Conservation (phyloP, 2,888 invertebrate species). For the Blera fallax region DNA sequence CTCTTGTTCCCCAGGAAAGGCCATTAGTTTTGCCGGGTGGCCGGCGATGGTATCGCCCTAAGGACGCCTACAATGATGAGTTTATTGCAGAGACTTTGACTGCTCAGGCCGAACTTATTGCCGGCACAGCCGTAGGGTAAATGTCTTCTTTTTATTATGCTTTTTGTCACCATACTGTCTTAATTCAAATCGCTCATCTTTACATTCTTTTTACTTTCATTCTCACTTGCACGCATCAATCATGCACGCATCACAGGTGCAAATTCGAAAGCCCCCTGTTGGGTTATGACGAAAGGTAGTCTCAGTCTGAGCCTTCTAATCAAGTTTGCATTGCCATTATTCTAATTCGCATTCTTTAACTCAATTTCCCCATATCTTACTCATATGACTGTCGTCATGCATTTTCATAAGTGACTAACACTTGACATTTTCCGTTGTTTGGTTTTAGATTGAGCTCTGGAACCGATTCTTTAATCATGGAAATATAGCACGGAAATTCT, state of each 20-base stretch:
- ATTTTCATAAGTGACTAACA: constrained; percentile 60
- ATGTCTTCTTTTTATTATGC: constrained; percentile 73
- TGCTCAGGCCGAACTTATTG: constrained; percentile 92
- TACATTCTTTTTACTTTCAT: constrained; percentile 59
- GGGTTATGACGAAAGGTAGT: constrained; percentile 81
- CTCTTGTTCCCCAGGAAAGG: constrained; percentile 86
- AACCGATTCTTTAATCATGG: constrained; percentile 82
- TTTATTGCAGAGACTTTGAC: constrained; percentile 93
- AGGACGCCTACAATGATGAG: constrained; percentile 94
- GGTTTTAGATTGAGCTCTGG: constrained; percentile 86
- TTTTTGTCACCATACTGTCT: neutral
- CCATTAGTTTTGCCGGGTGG: constrained; percentile 90
- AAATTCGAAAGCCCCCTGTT: constrained; percentile 80
- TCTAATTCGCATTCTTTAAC: neutral
- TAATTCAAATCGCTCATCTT: constrained; percentile 47
- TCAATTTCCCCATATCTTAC: neutral
- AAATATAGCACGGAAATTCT: constrained; percentile 82
- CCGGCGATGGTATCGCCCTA: constrained; percentile 90
- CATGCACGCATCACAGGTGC: constrained; percentile 76
- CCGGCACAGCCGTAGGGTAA: constrained; percentile 93
- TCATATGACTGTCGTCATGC: constrained; percentile 40
- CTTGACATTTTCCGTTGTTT: constrained; percentile 81
- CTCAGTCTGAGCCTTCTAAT: neutral
- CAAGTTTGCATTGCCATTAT: constrained; percentile 42
- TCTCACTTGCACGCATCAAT: constrained; percentile 64